Conservation (phyloP, 2,113 vertebrate species). For the Ictalurus furcatus region DNA sequence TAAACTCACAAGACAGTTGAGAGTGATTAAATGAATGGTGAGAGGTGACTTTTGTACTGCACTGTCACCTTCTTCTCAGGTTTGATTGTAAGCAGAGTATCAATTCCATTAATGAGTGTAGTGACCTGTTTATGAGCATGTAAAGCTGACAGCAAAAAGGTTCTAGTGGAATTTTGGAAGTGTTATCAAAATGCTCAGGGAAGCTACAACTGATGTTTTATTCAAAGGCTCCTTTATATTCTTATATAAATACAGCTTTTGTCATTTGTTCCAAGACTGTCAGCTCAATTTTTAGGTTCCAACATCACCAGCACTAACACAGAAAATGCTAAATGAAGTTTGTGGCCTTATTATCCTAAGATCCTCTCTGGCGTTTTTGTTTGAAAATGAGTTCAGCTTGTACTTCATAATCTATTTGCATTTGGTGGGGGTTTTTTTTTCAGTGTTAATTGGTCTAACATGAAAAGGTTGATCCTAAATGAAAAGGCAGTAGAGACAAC, state of each 20-base stretch:
- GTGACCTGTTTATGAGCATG: constrained; percentile 27
- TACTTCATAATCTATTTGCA: background rate
- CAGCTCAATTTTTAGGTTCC: constrained; percentile 14
- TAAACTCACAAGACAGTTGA: background rate
- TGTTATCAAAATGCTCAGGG: constrained; percentile 2
- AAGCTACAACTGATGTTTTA: background rate
- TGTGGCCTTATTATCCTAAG: background rate
- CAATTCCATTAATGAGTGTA: constrained; percentile 5
- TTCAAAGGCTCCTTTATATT: constrained; percentile 8
- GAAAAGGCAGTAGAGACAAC: background rate
- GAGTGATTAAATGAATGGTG: constrained; percentile 1
- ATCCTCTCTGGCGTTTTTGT: background rate
- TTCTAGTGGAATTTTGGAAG: constrained; percentile 14
- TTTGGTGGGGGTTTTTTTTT: background rate
- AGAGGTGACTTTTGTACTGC: background rate
- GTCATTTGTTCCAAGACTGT: constrained; percentile 2
- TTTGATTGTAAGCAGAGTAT: background rate
- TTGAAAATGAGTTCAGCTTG: background rate
- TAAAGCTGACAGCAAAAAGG: constrained; percentile 27
- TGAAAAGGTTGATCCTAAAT: background rate
- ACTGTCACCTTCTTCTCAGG: background rate
- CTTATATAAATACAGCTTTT: background rate
- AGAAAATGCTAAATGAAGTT: background rate
- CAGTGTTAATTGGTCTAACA: background rate
- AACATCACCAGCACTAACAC: background rate